Conservation (phyloP, 2,113 vertebrate species). For the Oostethus manadensis region DNA sequence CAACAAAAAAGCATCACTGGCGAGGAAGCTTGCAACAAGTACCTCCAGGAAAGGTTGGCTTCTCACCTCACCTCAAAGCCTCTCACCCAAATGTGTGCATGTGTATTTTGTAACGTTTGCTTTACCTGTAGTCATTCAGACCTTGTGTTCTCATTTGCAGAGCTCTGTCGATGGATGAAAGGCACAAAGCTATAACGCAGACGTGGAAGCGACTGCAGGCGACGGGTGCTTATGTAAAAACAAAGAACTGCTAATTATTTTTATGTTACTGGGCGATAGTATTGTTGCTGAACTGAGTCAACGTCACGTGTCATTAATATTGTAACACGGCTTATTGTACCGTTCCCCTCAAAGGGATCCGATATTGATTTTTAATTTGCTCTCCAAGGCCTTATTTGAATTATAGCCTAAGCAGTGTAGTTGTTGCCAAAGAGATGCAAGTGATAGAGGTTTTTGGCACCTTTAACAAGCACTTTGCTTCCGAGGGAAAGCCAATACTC, state of each 20-base stretch:
- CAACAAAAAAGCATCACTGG: constrained; percentile 11
- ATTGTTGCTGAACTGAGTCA: not conserved
- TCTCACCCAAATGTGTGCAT: not conserved
- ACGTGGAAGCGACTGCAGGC: constrained; percentile 51
- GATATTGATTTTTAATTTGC: constrained; percentile 18
- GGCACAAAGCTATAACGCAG: constrained; percentile 30
- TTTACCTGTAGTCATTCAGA: not conserved
- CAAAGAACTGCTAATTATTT: not conserved
- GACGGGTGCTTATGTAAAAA: constrained; percentile 2
- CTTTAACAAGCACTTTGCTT: not conserved
- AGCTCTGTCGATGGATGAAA: constrained; percentile 40
- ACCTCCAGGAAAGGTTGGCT: constrained; percentile 60
- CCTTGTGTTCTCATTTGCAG: constrained; percentile 42
- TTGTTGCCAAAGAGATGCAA: constrained; percentile 3
- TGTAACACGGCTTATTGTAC: not conserved
- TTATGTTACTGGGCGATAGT: not conserved
- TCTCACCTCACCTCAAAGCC: not conserved
- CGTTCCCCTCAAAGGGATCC: not conserved
- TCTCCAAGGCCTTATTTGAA: constrained; percentile 22
- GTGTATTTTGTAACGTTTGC: not conserved
- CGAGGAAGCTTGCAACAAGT: constrained; percentile 50
- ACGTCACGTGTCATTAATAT: not conserved
- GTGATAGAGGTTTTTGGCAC: not conserved
- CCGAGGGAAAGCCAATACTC: too few relatives aligned
- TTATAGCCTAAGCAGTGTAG: constrained; percentile 6